Evolutionary conservation across 2,888 invertebrate species (phyloP).

Genomic region (Cecidostiba fungosa): DNA sequence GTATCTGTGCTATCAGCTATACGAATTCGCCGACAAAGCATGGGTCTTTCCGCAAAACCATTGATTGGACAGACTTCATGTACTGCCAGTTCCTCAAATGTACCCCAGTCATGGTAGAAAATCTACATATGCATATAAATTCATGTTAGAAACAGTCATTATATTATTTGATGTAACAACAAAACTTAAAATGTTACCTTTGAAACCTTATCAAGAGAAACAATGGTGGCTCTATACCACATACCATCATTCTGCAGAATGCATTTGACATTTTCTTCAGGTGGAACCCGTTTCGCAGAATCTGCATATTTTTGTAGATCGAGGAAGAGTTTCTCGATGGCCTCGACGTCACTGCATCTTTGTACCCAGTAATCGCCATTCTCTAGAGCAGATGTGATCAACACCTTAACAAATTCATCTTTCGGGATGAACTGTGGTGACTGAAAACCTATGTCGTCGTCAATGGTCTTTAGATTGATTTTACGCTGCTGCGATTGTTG

Average conservation of each 20-base stretch:
- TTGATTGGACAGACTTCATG: slow-evolving; percentile 54
- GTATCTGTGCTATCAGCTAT: slow-evolving; percentile 45
- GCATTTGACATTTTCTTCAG: slow-evolving; percentile 66
- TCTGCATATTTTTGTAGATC: slow-evolving; percentile 61
- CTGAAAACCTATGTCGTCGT: slow-evolving; percentile 52
- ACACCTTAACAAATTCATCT: slow-evolving; percentile 66
- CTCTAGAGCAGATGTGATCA: slow-evolving; percentile 52
- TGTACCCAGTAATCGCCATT: slow-evolving; percentile 70
- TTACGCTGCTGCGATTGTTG: not conserved
- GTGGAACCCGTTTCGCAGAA: slow-evolving; percentile 13
- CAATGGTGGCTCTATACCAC: slow-evolving; percentile 71
- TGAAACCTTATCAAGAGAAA: slow-evolving; percentile 31
- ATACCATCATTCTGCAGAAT: slow-evolving; percentile 63
- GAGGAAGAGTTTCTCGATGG: slow-evolving; percentile 64
- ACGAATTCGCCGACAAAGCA: slow-evolving; percentile 65
- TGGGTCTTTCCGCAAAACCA: slow-evolving; percentile 57
- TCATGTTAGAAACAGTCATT: not conserved
- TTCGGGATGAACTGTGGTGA: slow-evolving; percentile 65
- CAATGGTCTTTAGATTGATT: slow-evolving; percentile 21
- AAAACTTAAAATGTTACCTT: slow-evolving; percentile 18
- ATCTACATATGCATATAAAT: slow-evolving; percentile 19
- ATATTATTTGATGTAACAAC: not conserved
- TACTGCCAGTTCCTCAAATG: slow-evolving; percentile 44
- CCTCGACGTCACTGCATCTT: slow-evolving; percentile 60
- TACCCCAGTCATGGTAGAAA: slow-evolving; percentile 55